Conservation (phyloP, 2,888 invertebrate species). For the Drosophila parthenogenetica region DNA sequence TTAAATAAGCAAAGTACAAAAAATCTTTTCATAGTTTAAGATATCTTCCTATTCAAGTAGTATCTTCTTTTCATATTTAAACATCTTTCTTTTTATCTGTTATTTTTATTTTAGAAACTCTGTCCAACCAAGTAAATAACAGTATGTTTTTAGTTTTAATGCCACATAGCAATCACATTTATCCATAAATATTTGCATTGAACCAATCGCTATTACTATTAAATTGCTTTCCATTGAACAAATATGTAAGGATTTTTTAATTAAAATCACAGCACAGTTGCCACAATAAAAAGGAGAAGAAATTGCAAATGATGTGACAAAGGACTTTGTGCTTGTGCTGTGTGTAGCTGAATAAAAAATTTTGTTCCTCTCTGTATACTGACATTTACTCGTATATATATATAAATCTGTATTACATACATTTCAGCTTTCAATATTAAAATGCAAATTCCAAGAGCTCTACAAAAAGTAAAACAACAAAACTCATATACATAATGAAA, state of each 20-base stretch:
- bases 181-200: slow-evolving; percentile 5
- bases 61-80: too few species aligned
- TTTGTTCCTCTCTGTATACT: neutral
- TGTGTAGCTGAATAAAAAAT: slow-evolving; percentile 6
- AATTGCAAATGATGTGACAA: slow-evolving; percentile 17
- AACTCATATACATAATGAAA: slow-evolving; percentile 1
- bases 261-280: slow-evolving; percentile 14
- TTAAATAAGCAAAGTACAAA: neutral
- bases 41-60: too few species aligned
- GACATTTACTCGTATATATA: neutral
- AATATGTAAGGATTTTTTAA: slow-evolving; percentile 14
- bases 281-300: neutral
- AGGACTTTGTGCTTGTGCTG: neutral
- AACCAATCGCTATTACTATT: neutral
- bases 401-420: slow-evolving; percentile 7
- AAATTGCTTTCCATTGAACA: neutral
- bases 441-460: slow-evolving; percentile 17
- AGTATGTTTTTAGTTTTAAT: neutral
- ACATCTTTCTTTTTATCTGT: too few species aligned
- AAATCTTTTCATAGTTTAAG: too few species aligned
- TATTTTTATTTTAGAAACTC: too few species aligned
- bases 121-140: neutral
- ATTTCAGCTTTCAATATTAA: slow-evolving; percentile 22
- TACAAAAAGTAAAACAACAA: neutral
- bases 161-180: slow-evolving; percentile 1